Evolutionary conservation across 2,113 vertebrate genomes (phyloP), one percentile per base, ranked within the genome.

Genomic region (Semicossyphus pulcher): DNA sequence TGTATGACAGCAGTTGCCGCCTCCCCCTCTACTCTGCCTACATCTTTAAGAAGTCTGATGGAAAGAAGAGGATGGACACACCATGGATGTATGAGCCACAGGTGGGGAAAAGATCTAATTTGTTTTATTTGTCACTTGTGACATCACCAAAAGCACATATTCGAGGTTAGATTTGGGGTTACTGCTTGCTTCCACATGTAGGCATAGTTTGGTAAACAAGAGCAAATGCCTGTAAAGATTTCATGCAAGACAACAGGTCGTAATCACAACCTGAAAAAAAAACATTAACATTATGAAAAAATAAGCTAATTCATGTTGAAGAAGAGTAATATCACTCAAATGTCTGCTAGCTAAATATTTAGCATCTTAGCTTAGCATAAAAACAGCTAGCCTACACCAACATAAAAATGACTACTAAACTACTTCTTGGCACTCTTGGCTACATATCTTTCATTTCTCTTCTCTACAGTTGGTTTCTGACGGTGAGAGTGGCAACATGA

Each of bases 41-140:
- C 78, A n/a, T 91, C 61, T 94, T 94, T 57, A 88, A 90, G 85
- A 93, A 94, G 77, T 88, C 90, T 3, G 90, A 94, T 15, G 93
- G 93, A 32, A 89, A 81, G 84, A 87, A 44, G 47, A 86, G 88
- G 69, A 78, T 85, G 83, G 91, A 94, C 80, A 92, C 90, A 2
- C 93, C 93, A 11, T 93, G 93, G 93, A 94, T 94, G 93, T 92
- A 91, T 60, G 92, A 94, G 36, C 92, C 93, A 21, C 93, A 93
- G 92, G 93, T 94, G 85, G 26, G 37, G 12, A 53, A 26, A 23
- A 41, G 2, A 41, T 0, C 25, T 21, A 10, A n/a, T 61, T 21
- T 5, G 7, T 18, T 18, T 39, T 14, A 58, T 36, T 37, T 48
- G 12, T 59, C n/a, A 29, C n/a, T 15, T 39, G 11, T 5, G 9